Conservation (phyloP, 2,888 invertebrate genomes). For the Perdita meconis region DNA sequence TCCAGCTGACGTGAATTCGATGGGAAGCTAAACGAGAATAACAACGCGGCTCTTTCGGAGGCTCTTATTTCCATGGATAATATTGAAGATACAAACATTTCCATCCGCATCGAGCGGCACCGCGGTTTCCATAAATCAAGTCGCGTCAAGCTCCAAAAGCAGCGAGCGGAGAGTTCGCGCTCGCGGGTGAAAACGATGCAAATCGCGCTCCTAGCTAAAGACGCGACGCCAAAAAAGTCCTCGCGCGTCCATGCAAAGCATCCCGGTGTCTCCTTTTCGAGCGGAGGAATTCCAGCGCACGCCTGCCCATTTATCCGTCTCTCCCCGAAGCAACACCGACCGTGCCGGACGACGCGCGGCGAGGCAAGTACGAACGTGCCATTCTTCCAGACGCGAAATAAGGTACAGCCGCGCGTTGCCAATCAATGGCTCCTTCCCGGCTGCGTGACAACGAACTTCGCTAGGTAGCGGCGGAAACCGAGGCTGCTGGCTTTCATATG, state of each 20-base stretch:
- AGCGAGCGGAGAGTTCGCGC: background rate
- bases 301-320: slow-evolving; percentile 30
- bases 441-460: slow-evolving; percentile 59
- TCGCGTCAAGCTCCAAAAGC: slow-evolving; percentile 25
- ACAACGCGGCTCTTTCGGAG: no score
- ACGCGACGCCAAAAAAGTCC: slow-evolving; percentile 22
- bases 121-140: slow-evolving; percentile 15
- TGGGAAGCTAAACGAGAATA: no score
- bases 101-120: no score
- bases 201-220: slow-evolving; percentile 40
- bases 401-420: slow-evolving; percentile 51
- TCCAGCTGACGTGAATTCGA: no score
- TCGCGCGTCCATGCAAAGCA: slow-evolving; percentile 6
- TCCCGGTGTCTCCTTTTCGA: slow-evolving; percentile 18
- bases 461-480: slow-evolving; percentile 51
- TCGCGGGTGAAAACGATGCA: slow-evolving; percentile 29
- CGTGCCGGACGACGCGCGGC: no score
- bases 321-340: background rate
- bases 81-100: background rate
- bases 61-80: no score
- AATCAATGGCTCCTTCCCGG: slow-evolving; percentile 47
- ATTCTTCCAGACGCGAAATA: slow-evolving; percentile 31
- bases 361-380: slow-evolving; percentile 2
- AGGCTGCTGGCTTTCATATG: slow-evolving; percentile 64
- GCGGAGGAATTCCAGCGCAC: slow-evolving; percentile 5